Evolutionary conservation across 1,140 invertebrate genomes (phyloP).

Genomic region (Euwallacea fornicatus): DNA sequence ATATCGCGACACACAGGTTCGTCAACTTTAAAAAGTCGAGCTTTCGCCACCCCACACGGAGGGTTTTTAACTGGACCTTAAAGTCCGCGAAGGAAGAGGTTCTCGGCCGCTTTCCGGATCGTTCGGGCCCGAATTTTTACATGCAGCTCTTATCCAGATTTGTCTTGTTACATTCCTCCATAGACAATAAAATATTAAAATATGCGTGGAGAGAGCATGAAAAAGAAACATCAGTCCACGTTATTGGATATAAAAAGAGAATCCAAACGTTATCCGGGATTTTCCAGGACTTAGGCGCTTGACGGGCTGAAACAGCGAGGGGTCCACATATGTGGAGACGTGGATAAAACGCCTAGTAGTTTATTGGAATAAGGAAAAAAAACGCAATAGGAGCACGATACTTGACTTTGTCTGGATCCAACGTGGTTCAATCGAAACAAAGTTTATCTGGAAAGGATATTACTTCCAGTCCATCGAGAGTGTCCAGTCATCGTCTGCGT

Average conservation of each 20-base stretch:
- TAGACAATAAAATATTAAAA: slow-evolving; percentile 30
- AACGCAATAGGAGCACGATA: neutral
- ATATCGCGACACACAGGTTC: no score
- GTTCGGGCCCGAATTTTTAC: no score
- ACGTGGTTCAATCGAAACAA: neutral
- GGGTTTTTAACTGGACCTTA: no score
- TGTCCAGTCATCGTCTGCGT: slow-evolving; percentile 26
- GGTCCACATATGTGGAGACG: slow-evolving; percentile 32
- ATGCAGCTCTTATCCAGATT: no score
- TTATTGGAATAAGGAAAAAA: slow-evolving; percentile 24
- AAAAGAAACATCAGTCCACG: slow-evolving; percentile 34
- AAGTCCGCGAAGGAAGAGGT: no score
- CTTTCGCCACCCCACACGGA: no score
- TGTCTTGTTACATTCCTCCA: neutral
- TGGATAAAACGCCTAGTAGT: slow-evolving; percentile 15
- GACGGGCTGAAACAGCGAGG: slow-evolving; percentile 27
- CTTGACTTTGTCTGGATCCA: no score
- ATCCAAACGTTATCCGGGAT: slow-evolving; percentile 37
- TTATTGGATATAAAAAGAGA: slow-evolving; percentile 39
- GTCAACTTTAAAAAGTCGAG: no score
- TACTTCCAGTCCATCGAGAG: slow-evolving; percentile 22
- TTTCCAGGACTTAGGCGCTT: slow-evolving; percentile 35
- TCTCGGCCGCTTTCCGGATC: no score
- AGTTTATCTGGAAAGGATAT: slow-evolving; percentile 5
- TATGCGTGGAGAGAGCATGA: slow-evolving; percentile 21